Evolutionary conservation across 2,113 vertebrate species (phyloP), one percentile per base, ranked within the genome.

Genomic region (Tympanuchus pallidicinctus): DNA sequence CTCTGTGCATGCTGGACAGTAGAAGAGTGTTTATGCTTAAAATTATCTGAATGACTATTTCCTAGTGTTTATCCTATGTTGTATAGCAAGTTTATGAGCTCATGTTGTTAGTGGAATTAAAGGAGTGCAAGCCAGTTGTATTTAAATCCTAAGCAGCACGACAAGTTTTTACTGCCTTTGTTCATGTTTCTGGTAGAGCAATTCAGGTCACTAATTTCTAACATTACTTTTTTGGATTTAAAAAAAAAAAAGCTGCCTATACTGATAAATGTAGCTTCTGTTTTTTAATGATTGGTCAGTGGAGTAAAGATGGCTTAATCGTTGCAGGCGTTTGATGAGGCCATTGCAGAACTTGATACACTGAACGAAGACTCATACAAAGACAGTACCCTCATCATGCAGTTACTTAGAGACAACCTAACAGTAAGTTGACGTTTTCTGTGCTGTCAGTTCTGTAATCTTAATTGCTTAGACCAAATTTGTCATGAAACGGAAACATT

Each of bases 301-400:
- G 78, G 76, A 38, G 48, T 95, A 80, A 95, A 71, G 69, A 13
- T 89, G 65, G 4, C 20, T 89, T 94, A 13, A 95, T 86, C 95
- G 34, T 92, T 96, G 7, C 87, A 99, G 99, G 99, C 99, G 10
- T 99, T 99, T 71, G 99, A 99, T 83, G 98, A 99, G 57, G 99
- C 99, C 93, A 99, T 99, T 66, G 98, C 98, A 90, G 98, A 99
- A 95, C 98, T 99, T 8, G 99, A 99, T 96, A 98, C 98, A 93
- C 98, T 99, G 97, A 99, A 98, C 1, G 99, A 99, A 98, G 99
- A 99, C 80, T 99, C 99, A 30, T 99, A 99, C 98, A 99, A 99
- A 99, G 99, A 99, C 98, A 99, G 99, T 97, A 99, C 99, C 95
- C 99, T 99, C 91, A 99, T 99, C 98, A 99, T 99, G 99, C 99